Percentiles rank a stretch among this genome's conserved stretches.
phyloP scores from a whole-genome alignment of 2,797 vertebrate genomes.

The Crenuchus spilurus region DNA sequence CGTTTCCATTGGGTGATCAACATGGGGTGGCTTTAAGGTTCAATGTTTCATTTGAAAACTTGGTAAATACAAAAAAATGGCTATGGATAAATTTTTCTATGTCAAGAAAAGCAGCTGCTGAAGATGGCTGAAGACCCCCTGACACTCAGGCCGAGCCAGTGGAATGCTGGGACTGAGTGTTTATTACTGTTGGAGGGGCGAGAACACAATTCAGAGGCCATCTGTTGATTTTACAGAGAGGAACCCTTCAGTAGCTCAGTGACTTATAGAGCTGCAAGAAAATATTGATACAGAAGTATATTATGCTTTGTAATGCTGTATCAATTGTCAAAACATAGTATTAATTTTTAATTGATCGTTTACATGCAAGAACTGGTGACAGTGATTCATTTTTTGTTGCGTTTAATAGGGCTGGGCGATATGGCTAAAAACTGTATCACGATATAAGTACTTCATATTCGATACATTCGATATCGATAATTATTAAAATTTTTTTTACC shows the following conservation, averaged over 20 bases:
- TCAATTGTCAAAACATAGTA: too few species aligned
- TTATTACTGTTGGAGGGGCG: slow-evolving; percentile 35
- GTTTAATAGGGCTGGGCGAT: too few species aligned
- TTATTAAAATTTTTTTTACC: too few species aligned
- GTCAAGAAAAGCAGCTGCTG: slow-evolving; percentile 8
- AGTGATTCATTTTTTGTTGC: too few species aligned
- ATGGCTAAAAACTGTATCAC: too few species aligned
- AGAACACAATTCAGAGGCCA: slow-evolving; percentile 30
- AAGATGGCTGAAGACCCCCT: slow-evolving; percentile 17
- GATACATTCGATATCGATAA: too few species aligned
- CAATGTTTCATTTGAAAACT: slow-evolving; percentile 17
- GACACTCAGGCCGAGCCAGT: slow-evolving; percentile 33
- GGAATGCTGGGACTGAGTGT: slow-evolving; percentile 33
- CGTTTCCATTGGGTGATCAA: neutral
- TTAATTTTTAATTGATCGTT: too few species aligned
- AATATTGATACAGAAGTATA: too few species aligned
- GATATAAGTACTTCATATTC: too few species aligned
- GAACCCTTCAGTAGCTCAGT: neutral
- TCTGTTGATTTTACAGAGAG: slow-evolving; percentile 39
- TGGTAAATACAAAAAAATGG: neutral
- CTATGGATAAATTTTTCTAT: slow-evolving; percentile 22
- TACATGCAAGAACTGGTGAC: too few species aligned
- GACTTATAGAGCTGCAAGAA: too few species aligned
- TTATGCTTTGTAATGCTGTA: too few species aligned
- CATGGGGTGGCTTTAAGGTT: neutral